Evolutionary conservation across 2,113 vertebrate genomes (phyloP).

Genomic region (Channa maculata): DNA sequence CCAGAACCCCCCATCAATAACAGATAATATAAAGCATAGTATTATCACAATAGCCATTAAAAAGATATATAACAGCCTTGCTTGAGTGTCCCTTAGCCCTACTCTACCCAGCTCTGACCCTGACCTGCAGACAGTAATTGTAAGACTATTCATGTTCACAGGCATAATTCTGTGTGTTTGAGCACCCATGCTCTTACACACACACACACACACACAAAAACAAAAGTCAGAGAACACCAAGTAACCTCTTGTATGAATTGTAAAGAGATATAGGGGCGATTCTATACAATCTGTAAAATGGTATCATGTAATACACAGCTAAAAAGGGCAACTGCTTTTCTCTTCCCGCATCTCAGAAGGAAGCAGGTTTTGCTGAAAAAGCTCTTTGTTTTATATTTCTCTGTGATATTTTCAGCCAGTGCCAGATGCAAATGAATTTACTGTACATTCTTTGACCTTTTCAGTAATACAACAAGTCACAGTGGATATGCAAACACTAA

Average conservation of each 20-base stretch:
- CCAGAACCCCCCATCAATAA: too few species aligned
- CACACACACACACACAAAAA: neutral
- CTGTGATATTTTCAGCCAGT: too few species aligned
- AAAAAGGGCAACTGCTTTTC: slow-evolving; percentile 10
- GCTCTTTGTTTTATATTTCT: slow-evolving; percentile 13
- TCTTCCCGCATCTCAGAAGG: neutral
- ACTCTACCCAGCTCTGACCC: neutral
- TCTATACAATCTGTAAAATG: neutral
- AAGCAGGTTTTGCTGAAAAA: slow-evolving; percentile 22
- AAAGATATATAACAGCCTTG: neutral
- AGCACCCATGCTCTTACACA: neutral
- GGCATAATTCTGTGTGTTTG: neutral
- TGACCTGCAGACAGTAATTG: neutral
- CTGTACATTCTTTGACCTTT: slow-evolving; percentile 15
- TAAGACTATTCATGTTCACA: neutral
- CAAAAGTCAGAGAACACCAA: neutral
- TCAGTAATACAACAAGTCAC: slow-evolving; percentile 19
- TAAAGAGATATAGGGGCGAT: too few species aligned
- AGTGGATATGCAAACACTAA: slow-evolving; percentile 19
- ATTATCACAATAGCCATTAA: too few species aligned
- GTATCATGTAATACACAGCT: neutral
- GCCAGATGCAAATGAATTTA: slow-evolving; percentile 29
- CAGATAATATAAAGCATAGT: too few species aligned
- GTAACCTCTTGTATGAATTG: neutral
- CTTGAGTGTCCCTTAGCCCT: neutral